These are phyloP conservation scores for Ochlodes sylvanus DNA, from an alignment of 2,888 invertebrate genomes.

Conservation along the genomic window DNA sequence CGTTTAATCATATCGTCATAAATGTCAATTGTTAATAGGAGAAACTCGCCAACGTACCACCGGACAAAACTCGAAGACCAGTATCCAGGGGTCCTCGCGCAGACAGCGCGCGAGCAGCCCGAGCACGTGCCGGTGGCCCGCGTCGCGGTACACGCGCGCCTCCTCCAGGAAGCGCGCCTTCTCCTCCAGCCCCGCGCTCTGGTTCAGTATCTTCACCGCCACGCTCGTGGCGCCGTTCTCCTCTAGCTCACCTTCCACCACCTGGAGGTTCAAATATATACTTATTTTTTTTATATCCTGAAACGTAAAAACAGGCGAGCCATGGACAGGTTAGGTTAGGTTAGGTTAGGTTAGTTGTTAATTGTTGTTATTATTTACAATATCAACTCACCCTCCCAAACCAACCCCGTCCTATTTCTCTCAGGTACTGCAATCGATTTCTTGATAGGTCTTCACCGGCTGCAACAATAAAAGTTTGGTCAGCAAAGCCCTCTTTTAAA, in stretches of 20 bases:
- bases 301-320: no score
- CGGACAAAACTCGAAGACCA: conserved; percentile 91
- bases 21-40: no score
- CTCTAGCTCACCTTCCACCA: conserved; percentile 90
- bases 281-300: no score
- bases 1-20: no score
- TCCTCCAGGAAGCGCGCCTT: conserved; percentile 92
- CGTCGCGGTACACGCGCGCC: conserved; percentile 88
- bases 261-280: conserved; percentile 68
- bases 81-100: conserved; percentile 91
- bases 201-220: conserved; percentile 92
- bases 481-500: not conserved
- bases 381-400: conserved; percentile 87
- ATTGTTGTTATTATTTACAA: no score
- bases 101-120: conserved; percentile 90
- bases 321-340: no score
- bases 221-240: conserved; percentile 77
- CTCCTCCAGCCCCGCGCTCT: conserved; percentile 90
- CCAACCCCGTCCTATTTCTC: conserved; percentile 93
- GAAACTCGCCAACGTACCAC: no score
- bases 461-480: conserved; percentile 52
- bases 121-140: conserved; percentile 90
- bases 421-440: conserved; percentile 91
- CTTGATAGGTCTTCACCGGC: conserved; percentile 88
- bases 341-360: no score